Conservation (phyloP, 2,797 vertebrate genomes). For the Apodemus agrarius region DNA sequence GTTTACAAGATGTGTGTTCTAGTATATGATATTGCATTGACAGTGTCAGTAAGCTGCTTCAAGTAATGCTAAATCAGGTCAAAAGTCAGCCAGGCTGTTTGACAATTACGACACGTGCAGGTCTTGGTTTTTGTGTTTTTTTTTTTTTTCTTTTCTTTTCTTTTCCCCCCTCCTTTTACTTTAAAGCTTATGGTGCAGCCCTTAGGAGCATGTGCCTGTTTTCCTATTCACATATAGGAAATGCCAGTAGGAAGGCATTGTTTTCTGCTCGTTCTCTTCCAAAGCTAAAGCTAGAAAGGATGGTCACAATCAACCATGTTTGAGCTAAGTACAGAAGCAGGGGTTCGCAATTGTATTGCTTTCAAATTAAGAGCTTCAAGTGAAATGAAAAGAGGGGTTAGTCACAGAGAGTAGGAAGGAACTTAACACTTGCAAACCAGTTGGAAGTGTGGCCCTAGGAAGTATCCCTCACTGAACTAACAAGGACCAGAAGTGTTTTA, state of each 20-base stretch:
- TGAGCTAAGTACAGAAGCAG: neutral
- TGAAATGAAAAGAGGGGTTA: neutral
- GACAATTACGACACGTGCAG: constrained; percentile 11
- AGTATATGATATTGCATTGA: constrained; percentile 64
- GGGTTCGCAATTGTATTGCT: neutral
- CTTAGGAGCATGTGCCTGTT: neutral
- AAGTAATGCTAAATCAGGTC: constrained; percentile 64
- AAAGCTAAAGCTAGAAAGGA: neutral
- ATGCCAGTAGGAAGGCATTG: neutral
- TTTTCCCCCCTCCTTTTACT: no score
- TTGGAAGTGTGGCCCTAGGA: neutral
- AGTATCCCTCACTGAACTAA: neutral
- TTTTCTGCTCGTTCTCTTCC: neutral
- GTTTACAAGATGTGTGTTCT: constrained; percentile 63
- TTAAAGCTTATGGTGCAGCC: neutral
- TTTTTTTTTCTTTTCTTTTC: no score
- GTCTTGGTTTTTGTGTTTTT: no score
- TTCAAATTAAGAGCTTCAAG: neutral
- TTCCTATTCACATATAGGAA: neutral
- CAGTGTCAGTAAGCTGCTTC: constrained; percentile 59
- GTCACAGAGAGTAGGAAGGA: neutral
- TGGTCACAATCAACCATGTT: neutral
- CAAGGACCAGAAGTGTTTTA: neutral
- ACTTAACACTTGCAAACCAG: neutral
- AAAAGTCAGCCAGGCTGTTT: constrained; percentile 63